Conservation (phyloP, 2,113 vertebrate genomes). For the Gallinago jamesoni region DNA sequence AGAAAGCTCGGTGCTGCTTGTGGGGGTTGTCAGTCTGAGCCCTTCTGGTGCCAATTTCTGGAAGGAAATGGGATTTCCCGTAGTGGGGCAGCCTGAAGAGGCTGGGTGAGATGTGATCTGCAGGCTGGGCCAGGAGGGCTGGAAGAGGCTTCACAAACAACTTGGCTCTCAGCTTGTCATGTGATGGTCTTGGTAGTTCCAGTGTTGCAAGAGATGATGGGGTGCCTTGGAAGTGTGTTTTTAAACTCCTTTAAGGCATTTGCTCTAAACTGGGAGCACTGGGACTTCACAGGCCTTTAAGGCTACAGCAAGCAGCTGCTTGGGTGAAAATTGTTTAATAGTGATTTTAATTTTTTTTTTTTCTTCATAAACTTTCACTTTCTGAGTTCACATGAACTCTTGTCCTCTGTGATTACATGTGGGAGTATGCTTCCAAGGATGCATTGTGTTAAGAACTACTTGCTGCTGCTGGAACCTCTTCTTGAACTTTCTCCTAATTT, state of each 20-base stretch:
- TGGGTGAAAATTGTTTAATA: background rate
- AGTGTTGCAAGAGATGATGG: background rate
- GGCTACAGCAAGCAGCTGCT: background rate
- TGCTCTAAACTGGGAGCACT: background rate
- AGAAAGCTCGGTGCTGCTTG: background rate
- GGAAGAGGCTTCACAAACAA: background rate
- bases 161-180: background rate
- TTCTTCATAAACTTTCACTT: background rate
- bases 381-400: too few relatives aligned
- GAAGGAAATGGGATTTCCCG: background rate
- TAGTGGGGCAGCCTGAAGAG: background rate
- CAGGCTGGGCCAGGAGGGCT: background rate
- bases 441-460: background rate
- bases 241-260: background rate
- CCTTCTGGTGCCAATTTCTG: background rate
- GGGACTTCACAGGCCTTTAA: background rate
- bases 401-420: background rate
- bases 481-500: background rate
- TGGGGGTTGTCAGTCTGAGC: background rate
- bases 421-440: rapidly evolving
- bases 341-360: background rate
- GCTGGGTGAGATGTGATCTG: rapidly evolving
- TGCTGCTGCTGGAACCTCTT: background rate
- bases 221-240: background rate
- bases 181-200: background rate